Conservation (phyloP, 2,888 invertebrate species). For the Caenorhabditis sp. region DNA sequence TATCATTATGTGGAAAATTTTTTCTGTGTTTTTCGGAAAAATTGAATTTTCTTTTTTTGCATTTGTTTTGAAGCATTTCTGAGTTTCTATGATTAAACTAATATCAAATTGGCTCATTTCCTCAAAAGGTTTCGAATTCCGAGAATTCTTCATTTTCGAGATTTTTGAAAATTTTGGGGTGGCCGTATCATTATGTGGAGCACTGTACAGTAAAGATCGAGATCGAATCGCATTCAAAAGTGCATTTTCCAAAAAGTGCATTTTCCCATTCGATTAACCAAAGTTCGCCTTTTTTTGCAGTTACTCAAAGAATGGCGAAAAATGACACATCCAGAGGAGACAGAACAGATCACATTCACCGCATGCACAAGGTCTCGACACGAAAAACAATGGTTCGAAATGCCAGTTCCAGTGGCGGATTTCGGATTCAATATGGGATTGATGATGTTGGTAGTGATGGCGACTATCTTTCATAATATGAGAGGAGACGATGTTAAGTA, state of each 20-base stretch:
- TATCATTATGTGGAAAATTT: no score
- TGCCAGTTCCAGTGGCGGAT: slow-evolving; percentile 63
- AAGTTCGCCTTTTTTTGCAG: slow-evolving; percentile 35
- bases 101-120: no score
- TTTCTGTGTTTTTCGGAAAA: no score
- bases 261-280: not conserved
- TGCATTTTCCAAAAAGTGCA: not conserved
- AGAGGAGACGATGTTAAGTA: slow-evolving; percentile 63
- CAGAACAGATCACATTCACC: slow-evolving; percentile 59
- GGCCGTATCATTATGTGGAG: no score
- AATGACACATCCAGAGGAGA: slow-evolving; percentile 48
- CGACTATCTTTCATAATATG: slow-evolving; percentile 66
- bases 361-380: slow-evolving; percentile 66
- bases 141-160: no score
- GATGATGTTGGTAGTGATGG: slow-evolving; percentile 59
- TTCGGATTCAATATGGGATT: slow-evolving; percentile 66
- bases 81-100: no score
- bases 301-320: slow-evolving; percentile 63
- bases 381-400: slow-evolving; percentile 67
- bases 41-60: no score
- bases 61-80: no score
- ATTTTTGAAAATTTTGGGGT: no score
- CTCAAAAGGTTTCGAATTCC: no score
- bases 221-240: no score
- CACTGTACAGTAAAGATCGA: no score